Conservation (phyloP, 2,113 vertebrate genomes). For the Jaculus jaculus region DNA sequence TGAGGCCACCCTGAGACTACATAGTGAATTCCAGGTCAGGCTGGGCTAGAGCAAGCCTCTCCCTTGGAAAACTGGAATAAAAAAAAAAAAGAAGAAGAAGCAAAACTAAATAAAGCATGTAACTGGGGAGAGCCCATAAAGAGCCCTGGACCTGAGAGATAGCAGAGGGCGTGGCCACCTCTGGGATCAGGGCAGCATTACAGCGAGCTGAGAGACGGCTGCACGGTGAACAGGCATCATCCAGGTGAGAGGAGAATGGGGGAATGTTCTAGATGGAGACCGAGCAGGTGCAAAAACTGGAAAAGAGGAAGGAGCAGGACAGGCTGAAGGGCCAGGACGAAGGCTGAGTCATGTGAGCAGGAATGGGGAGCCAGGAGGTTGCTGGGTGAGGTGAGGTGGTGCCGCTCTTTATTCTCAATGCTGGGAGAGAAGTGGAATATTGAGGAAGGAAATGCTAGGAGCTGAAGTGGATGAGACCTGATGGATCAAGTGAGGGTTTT, state of each 20-base stretch:
- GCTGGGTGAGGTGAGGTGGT: too few species aligned
- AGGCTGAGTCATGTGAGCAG: neutral
- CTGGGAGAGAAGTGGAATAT: neutral
- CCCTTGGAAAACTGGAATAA: neutral
- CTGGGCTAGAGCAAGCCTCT: too few species aligned
- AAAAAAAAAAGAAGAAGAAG: neutral
- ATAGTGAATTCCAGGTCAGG: too few species aligned
- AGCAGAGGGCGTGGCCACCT: neutral
- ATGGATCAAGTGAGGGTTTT: neutral
- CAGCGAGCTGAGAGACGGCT: neutral
- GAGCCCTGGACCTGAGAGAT: too few species aligned
- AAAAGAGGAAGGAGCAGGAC: neutral
- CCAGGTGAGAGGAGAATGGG: neutral
- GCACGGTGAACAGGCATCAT: neutral
- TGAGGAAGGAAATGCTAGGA: neutral
- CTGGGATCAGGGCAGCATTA: neutral
- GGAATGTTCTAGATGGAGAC: neutral
- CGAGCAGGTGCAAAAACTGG: neutral
- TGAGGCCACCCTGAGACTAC: too few species aligned
- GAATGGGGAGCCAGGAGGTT: rapidly evolving
- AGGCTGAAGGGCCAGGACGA: neutral
- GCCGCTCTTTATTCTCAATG: neutral
- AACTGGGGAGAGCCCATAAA: too few species aligned
- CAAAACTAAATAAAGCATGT: too few species aligned
- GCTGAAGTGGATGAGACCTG: neutral